Evolutionary conservation across 2,113 vertebrate species (phyloP), one percentile per base, ranked within the genome.

Genomic region (Chionodraco myersi): DNA sequence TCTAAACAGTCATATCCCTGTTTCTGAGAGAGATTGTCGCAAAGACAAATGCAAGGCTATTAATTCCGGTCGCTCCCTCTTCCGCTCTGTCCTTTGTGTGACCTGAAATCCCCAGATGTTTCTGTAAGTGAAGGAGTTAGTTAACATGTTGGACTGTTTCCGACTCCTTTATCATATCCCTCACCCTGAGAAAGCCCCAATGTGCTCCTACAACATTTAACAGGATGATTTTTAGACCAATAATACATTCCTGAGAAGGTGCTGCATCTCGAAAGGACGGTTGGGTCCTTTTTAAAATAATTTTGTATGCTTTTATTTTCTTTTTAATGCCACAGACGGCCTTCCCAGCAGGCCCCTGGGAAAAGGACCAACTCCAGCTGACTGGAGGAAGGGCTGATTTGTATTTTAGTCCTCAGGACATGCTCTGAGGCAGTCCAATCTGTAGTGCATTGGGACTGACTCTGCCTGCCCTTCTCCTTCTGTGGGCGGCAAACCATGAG

Each of bases 321-420:
- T 86, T 65, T 65, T 52, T 53, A 81, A 75, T 77, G 85, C 82
- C 85, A 91, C 88, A 94, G 89, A 90, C 82, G 86, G 91, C 63
- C 82, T 69, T 65, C 89, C 53, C 71, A 53, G 86, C 86, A 87
- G 85, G 89, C 81, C 86, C 79, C 87, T 75, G 87, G 93, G 92
- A 92, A 72, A 62, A 64, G 56, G 73, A 79, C 91, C 89, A 92
- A 85, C 72, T 90, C 79, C 63, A 75, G 81, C 88, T 89, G 88
- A 90, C 84, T 82, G 82, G 79, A 91, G 83, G 84, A 89, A 84
- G 83, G 86, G 53, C 85, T 85, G 86, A 90, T 92, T 90, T 93
- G 85, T 90, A 86, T 94, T 89, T 86, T 52, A 82, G 83, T 90
- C 88, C 85, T 83, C 79, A 82, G 92, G 92, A 92, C 89, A 89